These are phyloP conservation scores for Brachynemurus nebulosus DNA, from an alignment of 2,888 invertebrate species.

Conservation along the genomic window DNA sequence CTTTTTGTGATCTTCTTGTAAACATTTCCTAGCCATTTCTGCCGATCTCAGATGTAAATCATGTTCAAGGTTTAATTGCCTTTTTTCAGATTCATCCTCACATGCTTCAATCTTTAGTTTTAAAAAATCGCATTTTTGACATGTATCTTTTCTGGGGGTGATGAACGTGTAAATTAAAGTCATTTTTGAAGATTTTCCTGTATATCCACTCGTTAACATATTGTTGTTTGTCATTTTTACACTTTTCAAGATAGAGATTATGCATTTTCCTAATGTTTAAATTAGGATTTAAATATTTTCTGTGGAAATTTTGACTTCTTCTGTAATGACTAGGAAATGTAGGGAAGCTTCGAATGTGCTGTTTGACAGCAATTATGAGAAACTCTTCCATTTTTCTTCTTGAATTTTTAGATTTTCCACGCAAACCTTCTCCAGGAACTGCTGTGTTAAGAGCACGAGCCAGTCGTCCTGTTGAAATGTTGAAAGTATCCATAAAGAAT, in stretches of 20 bases:
- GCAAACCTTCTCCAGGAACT: conserved; percentile 15
- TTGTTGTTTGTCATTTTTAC: background rate
- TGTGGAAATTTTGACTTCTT: background rate
- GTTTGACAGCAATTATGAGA: background rate
- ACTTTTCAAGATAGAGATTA: background rate
- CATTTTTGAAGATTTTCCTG: background rate
- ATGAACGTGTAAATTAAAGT: background rate
- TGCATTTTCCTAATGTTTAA: background rate
- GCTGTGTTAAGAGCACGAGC: conserved; percentile 14
- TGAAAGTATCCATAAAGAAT: conserved; percentile 14
- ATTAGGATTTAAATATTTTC: background rate
- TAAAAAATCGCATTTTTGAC: background rate
- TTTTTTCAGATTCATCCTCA: background rate
- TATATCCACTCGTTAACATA: background rate
- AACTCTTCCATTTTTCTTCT: background rate
- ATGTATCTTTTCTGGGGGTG: background rate
- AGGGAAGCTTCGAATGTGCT: background rate
- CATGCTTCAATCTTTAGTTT: background rate
- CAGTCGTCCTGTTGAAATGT: conserved; percentile 15
- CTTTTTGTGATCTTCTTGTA: no score
- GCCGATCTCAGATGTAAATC: no score
- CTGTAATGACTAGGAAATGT: background rate
- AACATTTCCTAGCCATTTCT: no score
- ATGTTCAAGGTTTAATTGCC: background rate
- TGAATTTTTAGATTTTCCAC: conserved; percentile 1